Evolutionary conservation across 2,797 vertebrate species (phyloP).

Genomic region (Centropyge bicolor): DNA sequence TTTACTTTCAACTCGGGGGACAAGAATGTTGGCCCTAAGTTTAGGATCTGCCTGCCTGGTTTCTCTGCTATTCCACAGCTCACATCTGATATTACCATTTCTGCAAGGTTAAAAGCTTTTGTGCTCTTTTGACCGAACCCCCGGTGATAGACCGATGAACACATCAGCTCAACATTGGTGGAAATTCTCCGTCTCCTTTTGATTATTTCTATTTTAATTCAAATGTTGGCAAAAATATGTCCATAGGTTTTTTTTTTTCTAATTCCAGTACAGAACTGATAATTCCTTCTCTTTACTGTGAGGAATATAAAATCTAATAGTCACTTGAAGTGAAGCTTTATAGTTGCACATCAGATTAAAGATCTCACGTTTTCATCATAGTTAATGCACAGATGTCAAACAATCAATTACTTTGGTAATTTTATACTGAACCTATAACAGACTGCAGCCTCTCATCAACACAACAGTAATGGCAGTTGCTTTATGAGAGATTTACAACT

Average conservation of each 20-base stretch:
- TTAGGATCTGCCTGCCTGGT: conserved; percentile 50
- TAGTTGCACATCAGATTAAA: neutral
- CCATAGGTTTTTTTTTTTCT: neutral
- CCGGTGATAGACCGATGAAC: conserved; percentile 29
- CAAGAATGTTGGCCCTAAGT: conserved; percentile 52
- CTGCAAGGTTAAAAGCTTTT: conserved; percentile 59
- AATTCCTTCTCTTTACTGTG: conserved; percentile 1
- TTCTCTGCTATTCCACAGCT: conserved; percentile 47
- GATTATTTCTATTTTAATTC: conserved; percentile 5
- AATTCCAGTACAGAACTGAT: conserved; percentile 1
- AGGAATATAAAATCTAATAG: neutral
- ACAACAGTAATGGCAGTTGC: neutral
- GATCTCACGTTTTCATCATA: neutral
- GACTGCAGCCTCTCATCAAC: neutral
- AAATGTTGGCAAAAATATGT: neutral
- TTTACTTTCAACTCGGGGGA: conserved; percentile 70
- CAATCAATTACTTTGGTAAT: neutral
- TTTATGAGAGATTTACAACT: conserved; percentile 5
- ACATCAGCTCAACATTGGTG: neutral
- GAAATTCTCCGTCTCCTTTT: conserved; percentile 7
- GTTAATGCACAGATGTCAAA: conserved; percentile 14
- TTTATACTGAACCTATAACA: neutral
- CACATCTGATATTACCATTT: conserved; percentile 57
- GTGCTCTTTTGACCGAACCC: conserved; percentile 22
- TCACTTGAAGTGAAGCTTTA: neutral